These are phyloP conservation scores for Porites divaricata DNA, from an alignment of 92 coral and sea anemone genomes.

Conservation along the genomic window DNA sequence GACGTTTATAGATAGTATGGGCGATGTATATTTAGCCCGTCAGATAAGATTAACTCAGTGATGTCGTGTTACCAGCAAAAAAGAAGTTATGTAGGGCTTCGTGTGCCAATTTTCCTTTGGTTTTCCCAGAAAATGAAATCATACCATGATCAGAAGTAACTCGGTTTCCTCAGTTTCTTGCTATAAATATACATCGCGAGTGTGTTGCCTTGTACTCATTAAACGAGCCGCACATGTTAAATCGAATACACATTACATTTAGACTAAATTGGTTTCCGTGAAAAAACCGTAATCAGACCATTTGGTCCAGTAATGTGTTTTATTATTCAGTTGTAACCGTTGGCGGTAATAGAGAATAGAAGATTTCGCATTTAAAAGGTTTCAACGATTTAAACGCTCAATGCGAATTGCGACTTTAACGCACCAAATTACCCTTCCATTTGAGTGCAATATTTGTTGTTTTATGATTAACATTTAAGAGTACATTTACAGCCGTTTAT, in stretches of 20 bases:
- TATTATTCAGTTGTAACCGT: background rate
- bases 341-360: background rate
- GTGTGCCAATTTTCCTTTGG: background rate
- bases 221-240: constrained; percentile 11
- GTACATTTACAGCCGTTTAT: background rate
- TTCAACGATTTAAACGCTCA: background rate
- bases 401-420: background rate
- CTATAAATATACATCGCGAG: background rate
- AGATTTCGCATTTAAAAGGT: background rate
- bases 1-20: background rate
- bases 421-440: constrained; percentile 9
- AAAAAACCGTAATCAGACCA: background rate
- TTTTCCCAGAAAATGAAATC: constrained; percentile 6
- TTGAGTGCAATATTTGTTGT: constrained; percentile 30
- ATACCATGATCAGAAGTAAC: background rate
- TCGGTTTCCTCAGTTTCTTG: background rate
- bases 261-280: background rate
- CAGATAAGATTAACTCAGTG: constrained; percentile 4
- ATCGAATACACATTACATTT: background rate
- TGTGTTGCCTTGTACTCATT: constrained; percentile 27
- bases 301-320: background rate
- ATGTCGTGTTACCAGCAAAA: background rate
- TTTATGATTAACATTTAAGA: background rate
- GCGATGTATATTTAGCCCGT: background rate
- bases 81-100: background rate